Evolutionary conservation across 2,113 vertebrate genomes (phyloP), one percentile per base, ranked within the genome.

Genomic region (Tonatia bakeri): DNA sequence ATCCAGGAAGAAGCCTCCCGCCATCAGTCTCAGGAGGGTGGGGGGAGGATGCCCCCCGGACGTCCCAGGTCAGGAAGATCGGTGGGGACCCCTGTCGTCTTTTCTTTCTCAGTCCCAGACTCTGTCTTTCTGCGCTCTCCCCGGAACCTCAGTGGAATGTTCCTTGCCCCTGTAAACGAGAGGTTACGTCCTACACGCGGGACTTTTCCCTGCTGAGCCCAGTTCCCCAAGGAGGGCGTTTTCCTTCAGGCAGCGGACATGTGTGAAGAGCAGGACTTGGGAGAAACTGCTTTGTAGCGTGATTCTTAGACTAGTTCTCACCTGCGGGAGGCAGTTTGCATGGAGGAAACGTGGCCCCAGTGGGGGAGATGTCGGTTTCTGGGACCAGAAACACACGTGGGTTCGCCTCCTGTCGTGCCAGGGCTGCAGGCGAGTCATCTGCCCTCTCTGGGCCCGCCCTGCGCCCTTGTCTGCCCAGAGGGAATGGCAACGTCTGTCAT

Each of bases 111-210:
- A 97, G 95, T 97, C 96, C 91, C 97, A 96, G 96, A 38, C 97
- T 95, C 95, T 91, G 91, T 96, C 96, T 91, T 95, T 98, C 95
- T 97, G 97, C 97, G 96, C 94, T 80, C 40, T 97, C 98, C 98
- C 98, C 96, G 98, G 92, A 80, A 79, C 95, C 88, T 5, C 96
- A 93, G 88, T 85, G 94, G 97, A 94, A 94, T 96, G 98, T 98
- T 97, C 97, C 69, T 84, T 96, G 94, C 90, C 96, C 96, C 97
- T 97, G 73, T 98, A 97, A 98, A 97, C 56, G 80, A 69, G 97
- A 98, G 98, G 98, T 98, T 98, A 98, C 97, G 97, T 94, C 91
- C 96, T 79, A 17, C 82, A 26, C 86, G 96, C 95, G 4, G 97
- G 97, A 98, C 91, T 96, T 98, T 98, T 98, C 98, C 98, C 97